These are phyloP conservation scores for Eledona agricola DNA, from an alignment of 2,888 invertebrate species.

Conservation along the genomic window DNA sequence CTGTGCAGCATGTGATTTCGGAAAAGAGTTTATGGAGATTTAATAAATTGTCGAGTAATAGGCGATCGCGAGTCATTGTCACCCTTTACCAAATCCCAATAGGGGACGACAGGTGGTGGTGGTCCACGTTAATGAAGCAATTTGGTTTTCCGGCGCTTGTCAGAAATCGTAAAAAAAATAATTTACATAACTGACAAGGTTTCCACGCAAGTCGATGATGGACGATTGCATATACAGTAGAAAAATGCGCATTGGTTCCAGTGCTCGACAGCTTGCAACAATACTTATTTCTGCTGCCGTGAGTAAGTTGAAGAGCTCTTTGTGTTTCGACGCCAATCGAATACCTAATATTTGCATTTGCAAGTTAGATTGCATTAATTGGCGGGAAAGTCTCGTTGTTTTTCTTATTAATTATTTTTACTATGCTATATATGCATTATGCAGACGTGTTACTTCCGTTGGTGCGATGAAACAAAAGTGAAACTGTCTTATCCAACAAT, in stretches of 20 bases:
- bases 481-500: constrained; percentile 4
- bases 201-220: constrained; percentile 18
- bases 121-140: constrained; percentile 19
- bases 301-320: constrained; percentile 15
- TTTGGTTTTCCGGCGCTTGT: constrained; percentile 13
- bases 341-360: too few species aligned
- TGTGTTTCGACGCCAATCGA: too few species aligned
- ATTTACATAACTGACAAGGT: constrained; percentile 25
- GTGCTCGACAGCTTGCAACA: too few species aligned
- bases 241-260: constrained; percentile 3
- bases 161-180: constrained; percentile 7
- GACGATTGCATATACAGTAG: constrained; percentile 1
- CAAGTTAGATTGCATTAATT: constrained; percentile 5
- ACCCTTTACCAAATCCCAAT: neutral
- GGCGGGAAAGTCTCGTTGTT: neutral
- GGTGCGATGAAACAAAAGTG: constrained; percentile 11
- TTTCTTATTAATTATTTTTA: too few species aligned
- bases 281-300: constrained; percentile 13
- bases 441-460: too few species aligned
- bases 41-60: constrained; percentile 17
- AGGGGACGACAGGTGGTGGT: constrained; percentile 18
- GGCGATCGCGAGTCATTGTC: constrained; percentile 18
- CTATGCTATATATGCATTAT: too few species aligned
- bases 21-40: constrained; percentile 1
- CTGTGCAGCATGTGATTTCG: constrained; percentile 7